Evolutionary conservation across 53 echinoderm and acorn worm species (phyloP), one percentile per base, ranked within the genome.

Genomic region (Paracentrotus lividus): DNA sequence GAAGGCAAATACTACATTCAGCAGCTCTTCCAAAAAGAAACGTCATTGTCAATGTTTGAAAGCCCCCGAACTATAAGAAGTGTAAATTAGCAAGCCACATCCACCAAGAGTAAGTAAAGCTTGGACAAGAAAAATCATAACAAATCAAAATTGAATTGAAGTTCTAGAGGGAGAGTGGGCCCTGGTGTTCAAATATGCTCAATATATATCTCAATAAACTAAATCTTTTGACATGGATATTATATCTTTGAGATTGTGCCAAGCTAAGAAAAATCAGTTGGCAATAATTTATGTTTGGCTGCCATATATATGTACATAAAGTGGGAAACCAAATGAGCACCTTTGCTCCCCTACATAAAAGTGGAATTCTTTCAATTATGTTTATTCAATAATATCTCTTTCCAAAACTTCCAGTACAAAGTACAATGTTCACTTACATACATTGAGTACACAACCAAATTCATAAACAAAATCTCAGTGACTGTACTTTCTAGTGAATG

Each of bases 341-440:
- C 85, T 85, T 51, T 85, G 51, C 3, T 49, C 51, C 49, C 85
- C 85, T 8, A 15, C 29, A 77, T 85, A 27, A 47, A 85, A 47
- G 85, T 85, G 85, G 85, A 85, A 49, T 85, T 51, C 85, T 85
- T 85, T 29, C 49, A 85, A 85, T 14, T 9, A 2, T 85, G 85
- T 85, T 85, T 85, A 85, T 85, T 85, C 51, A 51, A 51, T 47
- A 85, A 72, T 72, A 72, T 72, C 72, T 72, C 72, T 72, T 72
- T 72, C 38, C 36, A 33, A 72, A 40, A 85, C 42, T 8, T 85
- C 29, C 5, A 85, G 47, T 33, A 49, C 47, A 85, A 51, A 85
- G 85, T 85, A 27, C 49, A 49, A 85, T 49, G 85, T 85, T 85
- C 85, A 49, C 49, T 40, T 43, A 78, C 12, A 49, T 47, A 85